Evolutionary conservation across 2,888 invertebrate genomes (phyloP), one percentile per base, ranked within the genome.

Genomic region (Perizoma affinitatum): DNA sequence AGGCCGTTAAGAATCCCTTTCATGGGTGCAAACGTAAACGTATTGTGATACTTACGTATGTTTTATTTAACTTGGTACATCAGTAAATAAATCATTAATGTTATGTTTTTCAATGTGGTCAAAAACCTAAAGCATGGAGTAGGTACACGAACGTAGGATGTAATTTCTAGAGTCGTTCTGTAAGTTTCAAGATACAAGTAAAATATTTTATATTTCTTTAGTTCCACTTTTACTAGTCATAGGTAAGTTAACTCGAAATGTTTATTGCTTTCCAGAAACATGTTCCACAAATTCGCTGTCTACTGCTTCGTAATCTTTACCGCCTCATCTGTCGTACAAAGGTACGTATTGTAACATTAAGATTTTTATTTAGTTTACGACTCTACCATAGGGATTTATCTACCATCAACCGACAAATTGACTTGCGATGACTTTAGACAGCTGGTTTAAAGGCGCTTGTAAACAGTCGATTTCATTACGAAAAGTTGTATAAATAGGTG

Each of bases 221-320:
- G 40, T 46, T 46, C 9, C 48, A 41, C 35, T 46, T 46, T 34
- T 46, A 34, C 34, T 11, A 22, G 52, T 43, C 49, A 9, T 35
- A 54, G 11, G 0, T 36, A 42, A 41, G 42, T 58, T 33, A 46
- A 42, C 44, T 33, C 0, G 55, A 35, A 34, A 38, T 48, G 42
- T 35, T 58, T 48, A 63, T 72, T 79, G 71, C 69, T 56, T 89
- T 90, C 73, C 90, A 91, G 91, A 77, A 85, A 72, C 70, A 87
- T 84, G 85, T 74, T 71, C 70, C 76, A 75, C 63, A 81, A 75
- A 69, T 64, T 78, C 62, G 65, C 72, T 61, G 44, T 82, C 56
- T 81, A 73, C 69, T 77, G 78, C 71, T 75, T 82, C 62, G 72
- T 82, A 70, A 72, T 82, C 58, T 65, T 89, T 68, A 69, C 79